phyloP scores from a whole-genome alignment of 1,140 invertebrate species.

The Platyscapa corneri region DNA sequence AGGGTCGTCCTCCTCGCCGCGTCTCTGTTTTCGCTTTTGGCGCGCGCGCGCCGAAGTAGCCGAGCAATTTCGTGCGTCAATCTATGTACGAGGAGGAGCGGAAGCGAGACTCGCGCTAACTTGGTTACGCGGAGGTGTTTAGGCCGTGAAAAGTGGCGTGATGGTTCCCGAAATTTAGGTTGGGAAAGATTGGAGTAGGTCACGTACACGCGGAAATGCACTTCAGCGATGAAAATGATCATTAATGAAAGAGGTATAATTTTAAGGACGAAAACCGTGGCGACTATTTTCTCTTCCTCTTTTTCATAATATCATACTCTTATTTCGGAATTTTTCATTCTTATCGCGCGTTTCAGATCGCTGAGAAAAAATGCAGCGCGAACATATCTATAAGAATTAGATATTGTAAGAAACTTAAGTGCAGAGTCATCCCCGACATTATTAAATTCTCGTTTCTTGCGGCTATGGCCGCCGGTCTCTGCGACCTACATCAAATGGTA shows the following conservation, averaged over 20 bases:
- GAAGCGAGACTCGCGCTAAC: background rate
- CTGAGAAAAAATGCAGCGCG: background rate
- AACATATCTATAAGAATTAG: background rate
- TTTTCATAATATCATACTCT: background rate
- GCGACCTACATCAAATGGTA: background rate
- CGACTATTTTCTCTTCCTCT: background rate
- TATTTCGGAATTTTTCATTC: background rate
- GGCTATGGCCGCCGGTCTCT: background rate
- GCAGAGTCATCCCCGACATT: background rate
- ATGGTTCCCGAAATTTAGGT: constrained; percentile 6
- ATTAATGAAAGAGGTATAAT: background rate
- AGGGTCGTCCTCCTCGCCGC: background rate
- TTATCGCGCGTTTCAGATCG: background rate
- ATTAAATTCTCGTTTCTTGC: background rate
- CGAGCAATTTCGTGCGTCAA: too few relatives aligned
- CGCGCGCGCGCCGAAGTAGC: too few relatives aligned
- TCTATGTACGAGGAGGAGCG: background rate
- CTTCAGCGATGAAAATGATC: too few relatives aligned
- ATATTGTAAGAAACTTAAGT: background rate
- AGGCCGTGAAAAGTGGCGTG: background rate
- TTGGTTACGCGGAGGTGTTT: background rate
- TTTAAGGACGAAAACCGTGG: too few relatives aligned
- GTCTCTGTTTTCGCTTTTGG: background rate
- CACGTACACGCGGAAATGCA: background rate
- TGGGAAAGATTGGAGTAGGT: constrained; percentile 6